Base-by-base conservation (phyloP, 2,888 invertebrate genomes). In the Camponotus fellah region DNA sequence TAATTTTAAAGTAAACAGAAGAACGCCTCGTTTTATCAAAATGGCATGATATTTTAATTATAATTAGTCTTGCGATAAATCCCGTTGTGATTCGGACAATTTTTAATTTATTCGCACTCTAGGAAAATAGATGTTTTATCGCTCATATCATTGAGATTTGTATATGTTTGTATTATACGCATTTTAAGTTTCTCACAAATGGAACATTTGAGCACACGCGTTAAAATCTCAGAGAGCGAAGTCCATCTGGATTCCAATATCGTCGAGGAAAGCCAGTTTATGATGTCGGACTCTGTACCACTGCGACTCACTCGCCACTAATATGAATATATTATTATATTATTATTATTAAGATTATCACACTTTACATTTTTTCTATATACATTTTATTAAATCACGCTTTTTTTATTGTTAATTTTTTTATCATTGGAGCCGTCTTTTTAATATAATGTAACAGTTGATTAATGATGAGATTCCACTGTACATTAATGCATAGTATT, bases 261-360 rank as follows among this genome's bases (percentile, higher is more conserved):
- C 79, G 80, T 66, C 65, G 82, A 68, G 32, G 46, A 83, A 65
- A 89, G 87, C 88, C 86, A 88, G 88, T 89, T 89, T 86, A 60
- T 76, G 49, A 74, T 85, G 82, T 89, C 87, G 87, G 83, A 89
- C 88, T 88, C 86, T 89, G 84, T 84, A 74, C 86, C 72, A 86
- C 56, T 49, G 64, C 60, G 32, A 9, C 3, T 37, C 37, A n/a
- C 14, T 74, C 74, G 17, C 62, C 37, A 60, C 56, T 21, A 26
- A 34, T 71, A 37, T 64, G 49, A 46, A 49, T 75, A 75, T 34
- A 80, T 34, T 69, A 69, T 32, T 2, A 60, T 21, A 64, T 26
- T 62, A 58, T 34, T 34, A 12, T 60, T 37, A 14, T 21, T 40
- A 10, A 34, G n/a, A 14, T 34, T 46, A 14, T 56, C 14, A 34